Evolutionary conservation across 2,113 vertebrate genomes (phyloP), one percentile per base, ranked within the genome.

Genomic region (Cricetomys ansorgei): DNA sequence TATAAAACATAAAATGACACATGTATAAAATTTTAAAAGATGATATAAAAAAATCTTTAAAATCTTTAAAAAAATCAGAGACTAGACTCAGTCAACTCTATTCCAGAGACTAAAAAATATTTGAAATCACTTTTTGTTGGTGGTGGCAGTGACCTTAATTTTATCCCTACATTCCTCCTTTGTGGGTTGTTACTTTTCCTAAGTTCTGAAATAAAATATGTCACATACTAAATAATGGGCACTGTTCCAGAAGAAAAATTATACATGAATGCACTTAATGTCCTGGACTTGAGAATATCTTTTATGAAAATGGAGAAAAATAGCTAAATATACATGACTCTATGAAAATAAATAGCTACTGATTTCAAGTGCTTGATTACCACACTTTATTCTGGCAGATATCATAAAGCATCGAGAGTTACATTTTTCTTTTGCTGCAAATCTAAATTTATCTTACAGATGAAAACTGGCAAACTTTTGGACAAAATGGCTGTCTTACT

Each of bases 141-240:
- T 88, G 57, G 4, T 89, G n/a, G n/a, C n/a, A n/a, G n/a, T n/a
- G n/a, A n/a, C n/a, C 43, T 70, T 92, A 90, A 81, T 94, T 87
- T 95, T 95, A 72, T 72, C 88, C 40, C 27, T 77, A 72, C 67
- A 1, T 88, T 84, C 37, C 37, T n/a, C 4, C 59, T 75, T n/a
- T 96, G 4, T 77, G 23, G 69, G 9, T 81, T 70, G 50, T 48
- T 83, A 19, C 40, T 59, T 95, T 77, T 64, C 15, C 55, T 62
- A 77, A 84, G 59, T 72, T 45, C 8, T 95, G 37, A 84, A 90
- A 90, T 88, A 92, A 96, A 95, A 86, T 23, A 80, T 62, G 29
- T 67, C 73, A 90, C 19, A 79, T 7, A 72, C 55, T 43, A 84
- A 87, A 21, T 88, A 72, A 87, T 6, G n/a, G 7, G 2, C 43